Evolutionary conservation across 37 sponge, comb jelly and placozoan species (phyloP).

Genomic region (Beroe forskalii): DNA sequence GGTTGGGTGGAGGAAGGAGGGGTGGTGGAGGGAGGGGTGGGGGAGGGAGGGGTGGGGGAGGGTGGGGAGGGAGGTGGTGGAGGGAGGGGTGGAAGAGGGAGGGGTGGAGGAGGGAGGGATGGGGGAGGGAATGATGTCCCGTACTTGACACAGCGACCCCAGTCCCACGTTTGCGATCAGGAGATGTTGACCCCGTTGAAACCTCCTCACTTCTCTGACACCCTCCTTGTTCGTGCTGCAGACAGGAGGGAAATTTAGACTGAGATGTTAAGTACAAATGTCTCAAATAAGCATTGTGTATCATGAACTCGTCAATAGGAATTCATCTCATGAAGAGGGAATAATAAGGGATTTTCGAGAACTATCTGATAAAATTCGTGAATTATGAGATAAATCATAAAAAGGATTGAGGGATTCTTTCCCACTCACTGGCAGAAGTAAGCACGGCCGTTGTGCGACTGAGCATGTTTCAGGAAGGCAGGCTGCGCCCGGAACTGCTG

Average conservation of each 20-base stretch:
- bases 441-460: neutral
- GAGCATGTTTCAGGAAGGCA: neutral
- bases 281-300: no score
- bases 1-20: neutral
- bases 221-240: neutral
- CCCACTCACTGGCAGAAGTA: constrained; percentile 42
- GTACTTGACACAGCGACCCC: neutral
- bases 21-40: neutral
- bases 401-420: neutral
- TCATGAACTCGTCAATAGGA: no score
- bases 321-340: no score
- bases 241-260: no score
- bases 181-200: neutral
- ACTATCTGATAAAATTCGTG: no score
- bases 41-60: neutral
- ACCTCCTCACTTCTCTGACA: neutral
- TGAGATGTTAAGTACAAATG: no score
- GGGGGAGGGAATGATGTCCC: neutral
- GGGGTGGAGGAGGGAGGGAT: neutral
- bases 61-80: neutral
- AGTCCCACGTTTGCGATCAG: neutral
- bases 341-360: no score
- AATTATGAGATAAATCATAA: neutral
- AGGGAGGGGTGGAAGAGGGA: neutral
- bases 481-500: neutral